Evolutionary conservation across 2,113 vertebrate genomes (phyloP).

Genomic region (Xiphophorus hellerii): DNA sequence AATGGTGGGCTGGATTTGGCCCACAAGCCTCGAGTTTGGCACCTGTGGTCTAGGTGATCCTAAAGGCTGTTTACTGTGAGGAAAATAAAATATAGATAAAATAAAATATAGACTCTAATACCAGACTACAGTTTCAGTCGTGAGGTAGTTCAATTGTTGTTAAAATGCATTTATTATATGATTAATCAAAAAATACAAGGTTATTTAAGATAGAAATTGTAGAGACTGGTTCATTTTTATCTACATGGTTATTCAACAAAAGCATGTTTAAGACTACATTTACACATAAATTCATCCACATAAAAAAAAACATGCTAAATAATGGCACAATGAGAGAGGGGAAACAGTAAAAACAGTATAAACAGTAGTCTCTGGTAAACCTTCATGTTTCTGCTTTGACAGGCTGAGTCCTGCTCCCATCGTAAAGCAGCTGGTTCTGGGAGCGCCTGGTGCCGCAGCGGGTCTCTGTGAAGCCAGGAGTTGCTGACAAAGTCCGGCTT

Average conservation of each 20-base stretch:
- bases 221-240: background rate
- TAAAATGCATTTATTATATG: background rate
- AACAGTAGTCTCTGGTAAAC: slow-evolving; percentile 13
- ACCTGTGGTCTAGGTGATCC: too few relatives aligned
- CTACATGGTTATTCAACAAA: slow-evolving; percentile 56
- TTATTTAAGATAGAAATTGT: background rate
- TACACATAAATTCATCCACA: slow-evolving; percentile 39
- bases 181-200: background rate
- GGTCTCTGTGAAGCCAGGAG: background rate
- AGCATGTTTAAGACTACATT: slow-evolving; percentile 36
- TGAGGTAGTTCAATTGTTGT: background rate
- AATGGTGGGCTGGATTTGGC: too few relatives aligned
- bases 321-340: slow-evolving; percentile 32
- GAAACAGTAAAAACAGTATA: background rate
- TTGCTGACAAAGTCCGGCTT: background rate
- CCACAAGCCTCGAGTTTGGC: too few relatives aligned
- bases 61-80: too few relatives aligned
- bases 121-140: background rate
- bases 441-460: background rate
- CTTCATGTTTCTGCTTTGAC: slow-evolving; percentile 20
- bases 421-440: background rate
- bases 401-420: background rate
- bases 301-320: background rate
- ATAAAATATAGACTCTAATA: background rate
- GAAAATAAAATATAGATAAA: too few relatives aligned